Percentiles rank a stretch among this genome's conserved stretches.
These are phyloP conservation scores for Drosophila saltans DNA, from an alignment of 1,140 invertebrate genomes.

Conservation along the genomic window DNA sequence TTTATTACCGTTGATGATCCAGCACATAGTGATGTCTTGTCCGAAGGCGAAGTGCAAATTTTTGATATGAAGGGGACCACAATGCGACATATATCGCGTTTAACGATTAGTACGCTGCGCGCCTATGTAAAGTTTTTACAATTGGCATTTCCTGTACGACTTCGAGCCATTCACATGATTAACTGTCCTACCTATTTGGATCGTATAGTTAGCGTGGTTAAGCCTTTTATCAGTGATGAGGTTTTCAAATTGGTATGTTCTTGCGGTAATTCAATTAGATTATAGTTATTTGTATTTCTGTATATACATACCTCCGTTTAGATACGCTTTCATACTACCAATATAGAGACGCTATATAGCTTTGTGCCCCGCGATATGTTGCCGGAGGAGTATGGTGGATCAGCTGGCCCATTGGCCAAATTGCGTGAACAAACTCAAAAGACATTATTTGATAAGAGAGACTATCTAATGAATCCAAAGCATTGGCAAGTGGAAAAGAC, in stretches of 20 bases:
- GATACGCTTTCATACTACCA: constrained; percentile 86
- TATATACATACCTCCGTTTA: constrained; percentile 49
- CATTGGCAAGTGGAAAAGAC: constrained; percentile 70
- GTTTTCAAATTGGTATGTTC: constrained; percentile 82
- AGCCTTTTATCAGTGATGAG: constrained; percentile 87
- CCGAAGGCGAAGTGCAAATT: constrained; percentile 87
- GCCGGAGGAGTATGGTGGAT: constrained; percentile 87
- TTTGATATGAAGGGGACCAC: constrained; percentile 87
- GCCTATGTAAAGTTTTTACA: constrained; percentile 83
- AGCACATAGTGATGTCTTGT: constrained; percentile 50
- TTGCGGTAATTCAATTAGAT: too few relatives aligned
- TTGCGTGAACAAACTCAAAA: constrained; percentile 85
- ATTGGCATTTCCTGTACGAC: constrained; percentile 89
- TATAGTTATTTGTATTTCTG: not conserved
- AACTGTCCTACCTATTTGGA: constrained; percentile 87
- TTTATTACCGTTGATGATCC: constrained; percentile 85
- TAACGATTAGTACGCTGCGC: constrained; percentile 86
- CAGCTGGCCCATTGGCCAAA: constrained; percentile 84
- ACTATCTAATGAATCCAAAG: constrained; percentile 72
- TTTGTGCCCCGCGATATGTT: constrained; percentile 86
- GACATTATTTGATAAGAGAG: constrained; percentile 68
- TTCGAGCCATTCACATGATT: constrained; percentile 90
- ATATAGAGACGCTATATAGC: constrained; percentile 85
- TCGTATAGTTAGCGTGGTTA: constrained; percentile 86
- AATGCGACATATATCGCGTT: constrained; percentile 86